Evolutionary conservation across 92 coral and sea anemone genomes (phyloP).

Genomic region (Porites divaricata): DNA sequence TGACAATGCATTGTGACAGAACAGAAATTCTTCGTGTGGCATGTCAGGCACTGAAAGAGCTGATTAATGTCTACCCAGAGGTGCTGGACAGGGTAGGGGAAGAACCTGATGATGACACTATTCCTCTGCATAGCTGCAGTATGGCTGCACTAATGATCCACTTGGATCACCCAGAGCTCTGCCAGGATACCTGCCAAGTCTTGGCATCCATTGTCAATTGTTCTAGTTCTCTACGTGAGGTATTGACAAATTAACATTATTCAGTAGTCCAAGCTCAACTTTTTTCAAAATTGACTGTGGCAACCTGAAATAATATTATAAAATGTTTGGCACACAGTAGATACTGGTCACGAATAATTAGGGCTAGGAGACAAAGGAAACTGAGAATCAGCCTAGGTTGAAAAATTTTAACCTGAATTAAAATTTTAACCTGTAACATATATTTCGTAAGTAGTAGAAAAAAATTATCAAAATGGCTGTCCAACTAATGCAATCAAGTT

Average conservation of each 20-base stretch:
- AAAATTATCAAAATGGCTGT: too few relatives aligned
- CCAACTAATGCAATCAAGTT: too few relatives aligned
- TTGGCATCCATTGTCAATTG: constrained; percentile 65
- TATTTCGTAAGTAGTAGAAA: too few relatives aligned
- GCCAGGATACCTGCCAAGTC: constrained; percentile 69
- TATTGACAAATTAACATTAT: constrained; percentile 8
- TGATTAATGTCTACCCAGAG: constrained; percentile 70
- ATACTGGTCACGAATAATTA: too few relatives aligned
- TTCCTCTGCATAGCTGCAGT: constrained; percentile 74
- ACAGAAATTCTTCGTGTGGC: constrained; percentile 70
- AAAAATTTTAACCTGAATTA: too few relatives aligned
- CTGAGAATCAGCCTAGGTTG: too few relatives aligned
- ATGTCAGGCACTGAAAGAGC: constrained; percentile 67
- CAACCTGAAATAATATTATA: too few relatives aligned
- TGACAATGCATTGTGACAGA: constrained; percentile 84
- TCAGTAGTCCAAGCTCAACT: too few relatives aligned
- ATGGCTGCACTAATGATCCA: constrained; percentile 80
- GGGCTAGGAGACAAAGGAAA: too few relatives aligned
- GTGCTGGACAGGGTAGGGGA: constrained; percentile 66
- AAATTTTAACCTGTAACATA: too few relatives aligned
- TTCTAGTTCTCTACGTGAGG: constrained; percentile 76
- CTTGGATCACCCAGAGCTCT: constrained; percentile 52
- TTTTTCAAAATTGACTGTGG: too few relatives aligned
- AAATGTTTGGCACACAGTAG: too few relatives aligned
- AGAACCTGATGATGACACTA: constrained; percentile 38